Percentiles rank a stretch among this genome's conserved stretches.
Evolutionary conservation across 2,113 vertebrate species (phyloP).

Genomic region (Porphyrio hochstetteri): DNA sequence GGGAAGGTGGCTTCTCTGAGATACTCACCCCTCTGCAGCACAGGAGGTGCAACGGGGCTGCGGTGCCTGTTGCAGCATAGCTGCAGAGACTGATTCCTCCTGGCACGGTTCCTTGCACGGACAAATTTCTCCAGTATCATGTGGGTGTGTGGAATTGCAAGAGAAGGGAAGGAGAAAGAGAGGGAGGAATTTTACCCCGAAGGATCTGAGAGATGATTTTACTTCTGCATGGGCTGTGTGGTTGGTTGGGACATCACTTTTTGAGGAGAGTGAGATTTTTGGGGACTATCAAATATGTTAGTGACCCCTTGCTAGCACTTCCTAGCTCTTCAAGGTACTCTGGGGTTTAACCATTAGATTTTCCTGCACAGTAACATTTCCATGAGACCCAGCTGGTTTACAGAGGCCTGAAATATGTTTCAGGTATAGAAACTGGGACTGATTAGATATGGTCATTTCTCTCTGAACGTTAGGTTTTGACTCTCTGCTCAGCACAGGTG

Average conservation of each 20-base stretch:
- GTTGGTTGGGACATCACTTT: background rate
- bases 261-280: background rate
- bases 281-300: background rate
- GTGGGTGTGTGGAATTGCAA: background rate
- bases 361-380: background rate
- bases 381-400: background rate
- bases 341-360: background rate
- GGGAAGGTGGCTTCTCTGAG: background rate
- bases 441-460: background rate
- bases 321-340: accelerated
- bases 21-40: background rate
- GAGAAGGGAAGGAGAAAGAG: background rate
- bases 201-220: background rate
- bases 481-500: background rate
- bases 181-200: background rate
- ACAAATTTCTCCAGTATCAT: background rate
- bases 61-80: background rate
- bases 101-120: background rate
- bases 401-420: background rate
- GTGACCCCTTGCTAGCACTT: background rate
- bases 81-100: background rate
- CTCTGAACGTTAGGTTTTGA: background rate
- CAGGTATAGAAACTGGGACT: background rate
- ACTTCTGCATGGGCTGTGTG: accelerated
- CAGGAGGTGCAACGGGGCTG: background rate